Evolutionary conservation across 92 coral and sea anemone species (phyloP).

Genomic region (Scolanthus callimorphus): DNA sequence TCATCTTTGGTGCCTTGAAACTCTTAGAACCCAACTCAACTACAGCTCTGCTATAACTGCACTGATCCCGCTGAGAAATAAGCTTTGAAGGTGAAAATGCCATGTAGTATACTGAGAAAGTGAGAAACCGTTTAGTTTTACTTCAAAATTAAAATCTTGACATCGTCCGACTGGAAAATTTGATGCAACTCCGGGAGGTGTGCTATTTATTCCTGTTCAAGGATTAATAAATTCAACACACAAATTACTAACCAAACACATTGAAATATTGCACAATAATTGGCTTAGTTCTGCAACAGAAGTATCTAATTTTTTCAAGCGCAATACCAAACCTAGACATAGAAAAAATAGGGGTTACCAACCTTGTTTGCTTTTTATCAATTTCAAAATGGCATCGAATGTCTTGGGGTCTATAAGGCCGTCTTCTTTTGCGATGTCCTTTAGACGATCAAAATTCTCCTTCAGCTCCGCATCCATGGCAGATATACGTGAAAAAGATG

Average conservation of each 20-base stretch:
- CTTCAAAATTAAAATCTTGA: too few species aligned
- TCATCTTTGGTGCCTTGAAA: too few species aligned
- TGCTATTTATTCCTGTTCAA: not conserved
- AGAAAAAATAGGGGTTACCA: too few species aligned
- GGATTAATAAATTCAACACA: not conserved
- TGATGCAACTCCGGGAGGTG: not conserved
- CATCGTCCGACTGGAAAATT: too few species aligned
- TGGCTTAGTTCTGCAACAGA: not conserved
- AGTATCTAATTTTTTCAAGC: not conserved
- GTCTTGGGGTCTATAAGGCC: constrained; percentile 4
- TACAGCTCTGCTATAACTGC: too few species aligned
- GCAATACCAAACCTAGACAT: not conserved
- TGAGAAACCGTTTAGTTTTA: too few species aligned
- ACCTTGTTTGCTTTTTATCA: constrained; percentile 31
- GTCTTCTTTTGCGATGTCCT: constrained; percentile 17
- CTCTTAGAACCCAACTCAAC: too few species aligned
- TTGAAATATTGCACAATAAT: not conserved
- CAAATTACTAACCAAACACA: not conserved
- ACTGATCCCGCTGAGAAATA: too few species aligned
- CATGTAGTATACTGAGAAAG: too few species aligned
- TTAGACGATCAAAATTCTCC: constrained; percentile 13
- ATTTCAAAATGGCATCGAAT: constrained; percentile 31
- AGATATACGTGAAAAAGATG: not conserved
- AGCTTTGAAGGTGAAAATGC: too few species aligned
- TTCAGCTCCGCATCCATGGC: constrained; percentile 16